A percentile compares a stretch with the other conserved stretches of the same genome.
phyloP scores from a whole-genome alignment of 2,797 vertebrate genomes.

The Centroberyx gerrardi region DNA sequence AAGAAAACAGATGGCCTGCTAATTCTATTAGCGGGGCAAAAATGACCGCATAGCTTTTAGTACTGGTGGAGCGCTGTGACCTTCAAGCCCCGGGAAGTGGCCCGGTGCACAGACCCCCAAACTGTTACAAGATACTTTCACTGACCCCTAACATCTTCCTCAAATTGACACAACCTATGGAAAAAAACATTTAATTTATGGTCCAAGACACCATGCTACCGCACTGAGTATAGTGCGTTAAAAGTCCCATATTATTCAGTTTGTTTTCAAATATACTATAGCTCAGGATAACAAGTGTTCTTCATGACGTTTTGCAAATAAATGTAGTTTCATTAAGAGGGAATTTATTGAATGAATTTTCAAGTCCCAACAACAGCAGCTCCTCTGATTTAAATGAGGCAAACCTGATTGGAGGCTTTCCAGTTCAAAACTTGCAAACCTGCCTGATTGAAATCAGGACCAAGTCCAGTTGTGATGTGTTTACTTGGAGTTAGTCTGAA shows the following conservation, averaged over 20 bases:
- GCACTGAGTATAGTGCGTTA: not conserved
- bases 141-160: slow-evolving; percentile 51
- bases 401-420: too few species aligned
- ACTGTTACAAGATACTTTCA: slow-evolving; percentile 61
- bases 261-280: not conserved
- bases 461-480: not conserved
- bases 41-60: slow-evolving; percentile 88
- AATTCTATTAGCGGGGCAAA: slow-evolving; percentile 93
- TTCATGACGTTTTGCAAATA: not conserved
- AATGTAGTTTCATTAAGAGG: not conserved
- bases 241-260: not conserved
- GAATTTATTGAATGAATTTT: not conserved
- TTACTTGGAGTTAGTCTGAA: too few species aligned
- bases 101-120: slow-evolving; percentile 56
- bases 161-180: slow-evolving; percentile 1
- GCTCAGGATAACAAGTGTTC: not conserved
- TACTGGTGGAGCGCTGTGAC: slow-evolving; percentile 80
- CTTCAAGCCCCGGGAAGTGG: slow-evolving; percentile 81
- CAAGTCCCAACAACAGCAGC: not conserved
- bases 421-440: too few species aligned
- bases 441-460: too few species aligned
- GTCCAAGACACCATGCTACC: not conserved
- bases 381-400: too few species aligned
- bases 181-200: not conserved
- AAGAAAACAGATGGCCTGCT: slow-evolving; percentile 93